These are phyloP conservation scores for Melanostoma mellinum DNA, from an alignment of 2,888 invertebrate genomes.

Conservation along the genomic window DNA sequence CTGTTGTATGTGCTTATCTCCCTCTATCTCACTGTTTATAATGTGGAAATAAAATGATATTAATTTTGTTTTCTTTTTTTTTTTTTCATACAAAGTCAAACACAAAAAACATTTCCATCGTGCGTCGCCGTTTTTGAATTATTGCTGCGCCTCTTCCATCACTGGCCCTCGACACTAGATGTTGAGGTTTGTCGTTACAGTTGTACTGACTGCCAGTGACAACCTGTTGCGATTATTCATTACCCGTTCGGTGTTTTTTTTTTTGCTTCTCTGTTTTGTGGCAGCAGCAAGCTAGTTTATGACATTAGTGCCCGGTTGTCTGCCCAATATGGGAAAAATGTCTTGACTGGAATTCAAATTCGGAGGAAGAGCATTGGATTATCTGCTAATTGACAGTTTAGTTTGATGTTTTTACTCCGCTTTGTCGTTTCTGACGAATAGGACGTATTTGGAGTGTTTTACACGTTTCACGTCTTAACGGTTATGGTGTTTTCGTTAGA, in stretches of 20 bases:
- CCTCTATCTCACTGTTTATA: neutral
- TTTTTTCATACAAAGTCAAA: constrained; percentile 9
- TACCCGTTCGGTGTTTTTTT: constrained; percentile 7
- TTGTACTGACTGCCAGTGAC: constrained; percentile 56
- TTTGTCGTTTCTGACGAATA: constrained; percentile 30
- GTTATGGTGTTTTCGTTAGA: constrained; percentile 38
- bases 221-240: constrained; percentile 67
- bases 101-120: constrained; percentile 46
- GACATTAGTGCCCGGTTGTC: constrained; percentile 55
- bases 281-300: constrained; percentile 38
- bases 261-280: constrained; percentile 3
- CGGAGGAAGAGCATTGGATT: constrained; percentile 70
- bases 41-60: constrained; percentile 6
- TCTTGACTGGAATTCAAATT: constrained; percentile 73
- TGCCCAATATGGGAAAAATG: constrained; percentile 66
- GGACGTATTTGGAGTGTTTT: constrained; percentile 54
- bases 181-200: constrained; percentile 47
- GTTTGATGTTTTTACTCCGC: constrained; percentile 50
- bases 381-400: constrained; percentile 68
- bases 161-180: constrained; percentile 48
- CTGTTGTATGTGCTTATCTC: neutral
- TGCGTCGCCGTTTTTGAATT: constrained; percentile 8
- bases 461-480: constrained; percentile 58
- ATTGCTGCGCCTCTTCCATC: constrained; percentile 52
- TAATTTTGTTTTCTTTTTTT: constrained; percentile 16